A percentile compares a stretch with the other conserved stretches of the same genome.
Evolutionary conservation across 2,888 invertebrate genomes (phyloP).

Genomic region (Eristalis pertinax): DNA sequence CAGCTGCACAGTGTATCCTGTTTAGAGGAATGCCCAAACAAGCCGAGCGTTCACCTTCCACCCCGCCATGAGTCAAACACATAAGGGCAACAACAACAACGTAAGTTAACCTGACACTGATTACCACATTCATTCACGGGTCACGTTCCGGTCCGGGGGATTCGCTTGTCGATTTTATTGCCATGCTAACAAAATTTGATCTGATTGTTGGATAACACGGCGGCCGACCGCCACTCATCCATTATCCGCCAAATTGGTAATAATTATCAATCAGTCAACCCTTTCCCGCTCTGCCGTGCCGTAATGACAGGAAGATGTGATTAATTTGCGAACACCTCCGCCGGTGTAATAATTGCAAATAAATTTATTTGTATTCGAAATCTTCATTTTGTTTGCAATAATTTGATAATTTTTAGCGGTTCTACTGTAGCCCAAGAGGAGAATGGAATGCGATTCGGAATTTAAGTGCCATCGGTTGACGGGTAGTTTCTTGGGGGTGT

Average conservation of each 20-base stretch:
- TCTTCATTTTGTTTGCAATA: background rate
- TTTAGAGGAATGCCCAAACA: background rate
- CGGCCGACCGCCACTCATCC: background rate
- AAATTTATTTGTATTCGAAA: background rate
- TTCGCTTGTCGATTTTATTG: conserved; percentile 5
- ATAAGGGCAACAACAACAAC: conserved; percentile 17
- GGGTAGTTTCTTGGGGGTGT: background rate
- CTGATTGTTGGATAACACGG: conserved; percentile 48
- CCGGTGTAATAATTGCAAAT: background rate
- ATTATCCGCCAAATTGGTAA: conserved; percentile 6
- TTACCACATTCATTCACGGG: conserved; percentile 15
- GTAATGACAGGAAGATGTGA: background rate
- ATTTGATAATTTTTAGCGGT: background rate
- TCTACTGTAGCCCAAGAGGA: background rate
- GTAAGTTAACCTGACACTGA: background rate
- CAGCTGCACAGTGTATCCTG: background rate
- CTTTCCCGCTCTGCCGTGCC: background rate
- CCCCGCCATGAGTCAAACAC: background rate
- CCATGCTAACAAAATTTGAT: conserved; percentile 18
- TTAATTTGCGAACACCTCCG: background rate
- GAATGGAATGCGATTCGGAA: background rate
- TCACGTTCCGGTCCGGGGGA: conserved; percentile 5
- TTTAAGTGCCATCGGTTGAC: background rate
- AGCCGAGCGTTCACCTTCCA: background rate
- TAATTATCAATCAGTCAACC: conserved; percentile 16